Conservation (phyloP, 2,797 vertebrate species). For the Gymnothorax javanicus region DNA sequence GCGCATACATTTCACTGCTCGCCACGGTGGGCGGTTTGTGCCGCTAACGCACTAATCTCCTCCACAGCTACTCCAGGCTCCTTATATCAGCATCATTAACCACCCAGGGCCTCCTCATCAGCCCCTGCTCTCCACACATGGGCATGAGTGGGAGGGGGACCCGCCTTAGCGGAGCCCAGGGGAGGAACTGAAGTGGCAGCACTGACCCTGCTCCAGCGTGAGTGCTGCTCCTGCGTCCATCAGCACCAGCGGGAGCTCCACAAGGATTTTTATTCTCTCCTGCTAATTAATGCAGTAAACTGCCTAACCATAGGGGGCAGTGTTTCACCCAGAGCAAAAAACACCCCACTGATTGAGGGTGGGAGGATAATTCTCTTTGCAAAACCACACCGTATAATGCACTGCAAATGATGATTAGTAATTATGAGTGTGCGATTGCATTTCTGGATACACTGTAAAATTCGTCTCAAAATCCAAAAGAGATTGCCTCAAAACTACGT, state of each 20-base stretch:
- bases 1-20: neutral
- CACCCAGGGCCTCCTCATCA: neutral
- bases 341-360: neutral
- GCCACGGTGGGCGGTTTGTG: neutral
- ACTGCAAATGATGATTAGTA: too few species aligned
- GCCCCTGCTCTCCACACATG: slow-evolving; percentile 14
- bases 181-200: neutral
- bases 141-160: neutral
- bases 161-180: neutral
- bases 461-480: too few species aligned
- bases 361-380: neutral
- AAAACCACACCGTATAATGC: neutral
- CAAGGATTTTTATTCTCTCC: neutral
- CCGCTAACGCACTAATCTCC: neutral
- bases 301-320: neutral
- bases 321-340: neutral
- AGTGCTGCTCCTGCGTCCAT: slow-evolving; percentile 22
- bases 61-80: slow-evolving; percentile 11
- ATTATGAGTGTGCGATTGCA: too few species aligned
- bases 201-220: neutral
- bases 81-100: slow-evolving; percentile 24
- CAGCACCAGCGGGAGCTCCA: slow-evolving; percentile 11
- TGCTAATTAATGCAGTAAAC: neutral
- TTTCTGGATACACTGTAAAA: too few species aligned
- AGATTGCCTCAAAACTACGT: too few species aligned